phyloP scores from a whole-genome alignment of 1,140 invertebrate genomes.

The Leptopilina boulardi region DNA sequence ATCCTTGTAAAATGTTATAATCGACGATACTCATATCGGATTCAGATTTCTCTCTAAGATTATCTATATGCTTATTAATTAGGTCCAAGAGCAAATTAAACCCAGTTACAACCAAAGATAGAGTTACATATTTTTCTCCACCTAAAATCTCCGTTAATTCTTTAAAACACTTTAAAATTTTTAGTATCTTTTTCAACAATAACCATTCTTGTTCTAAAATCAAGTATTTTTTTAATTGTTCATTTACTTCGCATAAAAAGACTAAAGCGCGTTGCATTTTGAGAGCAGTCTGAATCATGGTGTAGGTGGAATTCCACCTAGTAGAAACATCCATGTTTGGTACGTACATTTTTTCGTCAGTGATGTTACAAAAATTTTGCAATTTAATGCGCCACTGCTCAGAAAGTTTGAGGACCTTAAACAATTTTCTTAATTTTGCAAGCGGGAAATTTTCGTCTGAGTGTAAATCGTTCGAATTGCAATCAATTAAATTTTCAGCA shows the following conservation, averaged over 20 bases:
- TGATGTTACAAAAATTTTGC: not conserved
- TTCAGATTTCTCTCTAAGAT: too few species aligned
- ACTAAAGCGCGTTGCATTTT: not conserved
- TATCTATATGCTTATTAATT: too few species aligned
- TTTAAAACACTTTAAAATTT: not conserved
- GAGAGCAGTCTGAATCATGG: not conserved
- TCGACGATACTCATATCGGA: too few species aligned
- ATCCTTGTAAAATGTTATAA: too few species aligned
- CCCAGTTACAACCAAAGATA: too few species aligned
- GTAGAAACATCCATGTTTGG: not conserved
- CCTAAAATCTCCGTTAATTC: not conserved
- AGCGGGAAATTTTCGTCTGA: not conserved
- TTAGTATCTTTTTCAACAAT: not conserved
- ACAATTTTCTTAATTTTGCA: not conserved
- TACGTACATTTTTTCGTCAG: not conserved
- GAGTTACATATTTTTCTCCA: not conserved
- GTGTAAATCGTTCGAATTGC: not conserved
- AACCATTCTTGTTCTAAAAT: not conserved
- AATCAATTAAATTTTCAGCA: not conserved
- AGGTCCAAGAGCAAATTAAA: too few species aligned
- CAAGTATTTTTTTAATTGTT: not conserved
- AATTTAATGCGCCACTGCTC: not conserved
- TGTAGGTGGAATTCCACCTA: not conserved
- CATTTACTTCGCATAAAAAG: not conserved
- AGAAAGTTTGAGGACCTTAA: not conserved